Evolutionary conservation across 2,797 vertebrate species (phyloP), one percentile per base, ranked within the genome.

Genomic region (Thalassophryne amazonica): DNA sequence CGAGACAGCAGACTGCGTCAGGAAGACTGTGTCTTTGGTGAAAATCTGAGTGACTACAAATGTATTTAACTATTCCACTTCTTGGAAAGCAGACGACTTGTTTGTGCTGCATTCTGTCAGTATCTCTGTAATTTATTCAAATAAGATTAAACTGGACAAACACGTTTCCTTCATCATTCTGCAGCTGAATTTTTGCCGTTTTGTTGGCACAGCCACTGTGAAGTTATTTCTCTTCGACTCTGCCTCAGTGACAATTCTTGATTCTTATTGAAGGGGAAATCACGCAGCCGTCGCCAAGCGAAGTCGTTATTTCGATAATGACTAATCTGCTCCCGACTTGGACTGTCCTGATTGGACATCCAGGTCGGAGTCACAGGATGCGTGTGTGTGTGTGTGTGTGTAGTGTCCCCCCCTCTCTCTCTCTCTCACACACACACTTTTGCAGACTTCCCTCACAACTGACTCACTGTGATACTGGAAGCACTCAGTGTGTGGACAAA

Each of bases 231-330:
- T 64, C 56, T 63, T 79, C 77, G 80, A 61, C 54, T 78, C 71
- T 53, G 76, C 80, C 63, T 75, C 69, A 43, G 40, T 29, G 69
- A 76, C 14, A 22, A 11, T 40, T 78, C 78, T 71, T 73, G 25
- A 84, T 80, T 84, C 80, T 83, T 74, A 81, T 76, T 81, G 82
- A 83, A 85, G 80, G 72, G 77, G 77, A 84, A 82, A 82, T 70
- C 58, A 29, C 48, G 29, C 61, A 54, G 70, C 69, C 51, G 25
- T 60, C 72, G 74, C 72, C 15, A 66, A 74, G 64, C 10, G 32
- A 59, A 72, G 68, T 76, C 61, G 61, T 81, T 84, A 83, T 78
- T 82, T 72, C 63, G 80, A 83, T 84, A 84, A 83, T 83, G 81
- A 78, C 78, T 84, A 74, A 87, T 84, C 68, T 70, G 68, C 56